Conservation (phyloP, 1,140 invertebrate genomes). For the Laupala kohalensis region DNA sequence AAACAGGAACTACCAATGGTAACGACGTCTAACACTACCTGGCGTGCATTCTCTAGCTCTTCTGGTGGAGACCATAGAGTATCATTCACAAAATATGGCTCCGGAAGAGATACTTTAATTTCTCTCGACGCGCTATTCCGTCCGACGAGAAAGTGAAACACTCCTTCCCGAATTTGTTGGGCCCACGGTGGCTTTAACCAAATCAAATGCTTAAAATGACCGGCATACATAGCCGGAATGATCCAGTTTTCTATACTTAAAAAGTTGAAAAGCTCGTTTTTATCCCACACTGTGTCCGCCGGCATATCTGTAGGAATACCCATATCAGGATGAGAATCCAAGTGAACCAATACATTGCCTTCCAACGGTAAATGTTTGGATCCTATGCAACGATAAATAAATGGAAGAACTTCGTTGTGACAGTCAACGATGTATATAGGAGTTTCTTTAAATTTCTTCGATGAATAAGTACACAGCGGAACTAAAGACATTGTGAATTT, state of each 20-base stretch:
- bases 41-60: not conserved
- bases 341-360: conserved; percentile 63
- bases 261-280: conserved; percentile 37
- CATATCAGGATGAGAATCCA: conserved; percentile 86
- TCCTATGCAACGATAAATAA: conserved; percentile 70
- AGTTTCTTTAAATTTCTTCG: conserved; percentile 38
- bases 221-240: conserved; percentile 69
- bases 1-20: not conserved
- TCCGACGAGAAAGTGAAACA: conserved; percentile 56
- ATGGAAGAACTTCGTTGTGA: conserved; percentile 62
- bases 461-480: not conserved
- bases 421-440: conserved; percentile 62
- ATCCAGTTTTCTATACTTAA: conserved; percentile 91
- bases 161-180: conserved; percentile 57
- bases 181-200: conserved; percentile 88
- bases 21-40: not conserved
- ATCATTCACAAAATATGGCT: not conserved
- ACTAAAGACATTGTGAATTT: too few relatives aligned
- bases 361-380: conserved; percentile 66
- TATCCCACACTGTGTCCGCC: conserved; percentile 52
- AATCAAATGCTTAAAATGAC: conserved; percentile 61
- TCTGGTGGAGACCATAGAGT: not conserved
- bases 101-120: conserved; percentile 29
- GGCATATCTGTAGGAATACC: conserved; percentile 61
- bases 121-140: conserved; percentile 45